Base-by-base conservation (phyloP, 2,888 invertebrate genomes). In the Cosmorhoe ocellata region DNA sequence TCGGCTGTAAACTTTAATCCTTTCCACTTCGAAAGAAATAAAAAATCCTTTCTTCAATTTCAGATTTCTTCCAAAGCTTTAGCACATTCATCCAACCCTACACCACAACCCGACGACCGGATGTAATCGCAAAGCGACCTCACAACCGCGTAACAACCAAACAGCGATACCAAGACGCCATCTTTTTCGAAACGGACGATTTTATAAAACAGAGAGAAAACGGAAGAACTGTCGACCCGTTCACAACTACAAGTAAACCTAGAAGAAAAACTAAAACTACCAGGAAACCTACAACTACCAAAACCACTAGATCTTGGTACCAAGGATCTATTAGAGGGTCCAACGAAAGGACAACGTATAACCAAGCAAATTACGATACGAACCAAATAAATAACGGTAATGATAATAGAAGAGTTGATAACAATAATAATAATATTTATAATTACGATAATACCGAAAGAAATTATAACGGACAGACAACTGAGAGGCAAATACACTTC, bases 31-130 rank as follows among this genome's bases (percentile, higher is more conserved):
- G n/a, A n/a, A n/a, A n/a, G n/a, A n/a, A n/a, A n/a, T n/a, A 5
- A 18, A 4, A 6, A 3, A 24, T 5, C 5, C 6, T 24, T 24
- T 24, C 1, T 13, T 13, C 0, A 13, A 32, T 79, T 75, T 0
- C 80, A 84, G 86, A 86, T 64, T 63, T 84, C 39, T 67, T 83
- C 42, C 74, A 79, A 66, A 74, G 73, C 0, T 54, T 84, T 2
- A 80, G 79, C 43, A 71, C 81, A 0, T 57, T 72, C 1, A 46
- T 76, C 1, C 76, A 77, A 18, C 64, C 69, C 0, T 58, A 60
- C 13, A 58, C 62, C 1, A 67, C 69, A 0, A 59, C 42, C 1
- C 62, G 58, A 22, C 26, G 53, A 44, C 55, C 53, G 26, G 62
- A 60, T 22, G 57, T 38, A 5, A 54, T 38, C 6, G 56, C 47